These are phyloP conservation scores for Catonia carolina DNA, from an alignment of 2,888 invertebrate species.

Conservation along the genomic window DNA sequence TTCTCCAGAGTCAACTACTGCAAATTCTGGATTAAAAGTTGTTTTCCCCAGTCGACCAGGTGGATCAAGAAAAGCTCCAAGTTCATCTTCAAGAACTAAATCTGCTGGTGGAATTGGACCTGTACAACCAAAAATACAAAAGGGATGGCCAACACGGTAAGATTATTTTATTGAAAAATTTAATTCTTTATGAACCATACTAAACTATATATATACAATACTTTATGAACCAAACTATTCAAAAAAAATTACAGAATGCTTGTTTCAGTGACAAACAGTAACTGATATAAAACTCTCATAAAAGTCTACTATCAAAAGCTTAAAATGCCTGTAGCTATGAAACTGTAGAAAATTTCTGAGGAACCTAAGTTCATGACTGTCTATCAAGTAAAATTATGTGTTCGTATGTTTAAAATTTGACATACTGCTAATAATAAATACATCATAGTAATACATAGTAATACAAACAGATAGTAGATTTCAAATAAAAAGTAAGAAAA, in stretches of 20 bases:
- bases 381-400: too few species aligned
- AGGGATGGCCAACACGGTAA: slow-evolving; percentile 77
- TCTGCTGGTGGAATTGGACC: slow-evolving; percentile 47
- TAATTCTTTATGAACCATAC: background rate
- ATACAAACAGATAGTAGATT: too few species aligned
- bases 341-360: too few species aligned
- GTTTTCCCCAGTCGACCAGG: slow-evolving; percentile 76
- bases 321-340: too few species aligned
- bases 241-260: background rate
- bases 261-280: background rate
- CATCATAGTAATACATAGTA: too few species aligned
- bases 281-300: background rate
- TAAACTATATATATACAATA: too few species aligned
- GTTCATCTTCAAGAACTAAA: slow-evolving; percentile 43
- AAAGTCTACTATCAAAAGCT: background rate
- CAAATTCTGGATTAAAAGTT: slow-evolving; percentile 39
- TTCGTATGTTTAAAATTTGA: too few species aligned
- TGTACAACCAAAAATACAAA: slow-evolving; percentile 62
- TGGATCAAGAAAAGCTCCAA: slow-evolving; percentile 47
- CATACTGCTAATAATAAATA: too few species aligned
- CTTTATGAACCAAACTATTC: background rate
- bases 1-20: slow-evolving; percentile 24
- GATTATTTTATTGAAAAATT: background rate
- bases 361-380: too few species aligned
- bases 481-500: too few species aligned